Conservation (phyloP, 1,140 invertebrate genomes). For the Cardiocondyla obscurior region DNA sequence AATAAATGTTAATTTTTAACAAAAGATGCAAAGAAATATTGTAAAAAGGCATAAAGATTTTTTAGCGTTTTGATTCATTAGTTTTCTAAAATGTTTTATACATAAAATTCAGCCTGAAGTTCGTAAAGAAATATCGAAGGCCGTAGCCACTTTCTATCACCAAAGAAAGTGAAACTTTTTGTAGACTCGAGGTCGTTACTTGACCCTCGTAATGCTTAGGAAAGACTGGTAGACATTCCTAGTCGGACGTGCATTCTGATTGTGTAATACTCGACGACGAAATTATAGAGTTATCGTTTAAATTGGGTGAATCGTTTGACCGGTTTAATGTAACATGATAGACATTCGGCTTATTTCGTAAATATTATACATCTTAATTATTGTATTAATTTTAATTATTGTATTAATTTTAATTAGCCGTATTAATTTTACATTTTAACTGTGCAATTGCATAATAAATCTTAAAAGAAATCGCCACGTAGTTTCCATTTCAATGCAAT, state of each 20-base stretch:
- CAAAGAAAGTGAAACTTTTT: conserved; percentile 68
- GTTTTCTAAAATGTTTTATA: not conserved
- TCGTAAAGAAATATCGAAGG: conserved; percentile 52
- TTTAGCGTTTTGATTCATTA: not conserved
- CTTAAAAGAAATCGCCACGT: not conserved
- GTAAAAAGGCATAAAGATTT: not conserved
- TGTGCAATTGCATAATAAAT: not conserved
- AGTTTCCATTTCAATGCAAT: not conserved
- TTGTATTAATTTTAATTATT: not conserved
- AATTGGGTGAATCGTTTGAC: not conserved
- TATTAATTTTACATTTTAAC: not conserved
- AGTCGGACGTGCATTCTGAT: not conserved
- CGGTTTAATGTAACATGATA: not conserved
- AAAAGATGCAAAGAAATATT: not conserved
- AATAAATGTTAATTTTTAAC: not conserved
- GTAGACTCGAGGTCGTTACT: conserved; percentile 24
- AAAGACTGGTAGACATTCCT: conserved; percentile 33
- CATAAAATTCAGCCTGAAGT: not conserved
- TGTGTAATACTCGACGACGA: not conserved
- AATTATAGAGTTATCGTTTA: not conserved
- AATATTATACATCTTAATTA: not conserved
- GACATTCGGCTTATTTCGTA: not conserved
- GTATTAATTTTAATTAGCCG: not conserved
- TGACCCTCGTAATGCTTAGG: conserved; percentile 53
- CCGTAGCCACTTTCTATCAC: conserved; percentile 66